Percentiles rank a stretch among this genome's conserved stretches.
Conservation (phyloP, 2,113 vertebrate species). For the Odontophorus gujanensis region DNA sequence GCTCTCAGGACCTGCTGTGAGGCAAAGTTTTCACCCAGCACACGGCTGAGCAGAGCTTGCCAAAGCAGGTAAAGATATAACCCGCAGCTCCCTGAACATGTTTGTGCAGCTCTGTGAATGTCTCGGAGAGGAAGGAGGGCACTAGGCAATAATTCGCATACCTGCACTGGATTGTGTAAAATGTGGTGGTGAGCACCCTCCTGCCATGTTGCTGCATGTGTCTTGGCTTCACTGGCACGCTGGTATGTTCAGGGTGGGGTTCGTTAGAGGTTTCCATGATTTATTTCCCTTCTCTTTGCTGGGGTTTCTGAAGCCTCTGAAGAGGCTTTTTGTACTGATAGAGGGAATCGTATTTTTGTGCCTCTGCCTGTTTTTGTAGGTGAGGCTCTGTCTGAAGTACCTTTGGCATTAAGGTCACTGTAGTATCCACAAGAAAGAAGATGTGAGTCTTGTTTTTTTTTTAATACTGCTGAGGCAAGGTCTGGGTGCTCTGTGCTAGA, state of each 20-base stretch:
- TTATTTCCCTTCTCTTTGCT: slow-evolving; percentile 33
- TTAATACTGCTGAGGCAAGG: background rate
- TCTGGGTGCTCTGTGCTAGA: background rate
- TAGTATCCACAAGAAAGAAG: background rate
- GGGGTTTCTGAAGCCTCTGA: background rate
- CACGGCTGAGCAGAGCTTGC: slow-evolving; percentile 3
- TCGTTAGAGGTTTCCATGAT: slow-evolving; percentile 30
- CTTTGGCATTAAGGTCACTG: background rate
- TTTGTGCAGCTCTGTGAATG: slow-evolving; percentile 51
- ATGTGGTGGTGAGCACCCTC: slow-evolving; percentile 9
- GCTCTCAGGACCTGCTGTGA: background rate
- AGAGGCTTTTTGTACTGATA: background rate
- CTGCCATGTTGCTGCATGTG: slow-evolving; percentile 60
- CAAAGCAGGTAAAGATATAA: slow-evolving; percentile 51
- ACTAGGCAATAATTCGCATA: slow-evolving; percentile 56
- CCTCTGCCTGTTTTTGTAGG: background rate
- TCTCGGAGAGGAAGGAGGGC: slow-evolving; percentile 37
- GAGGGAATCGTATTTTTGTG: background rate
- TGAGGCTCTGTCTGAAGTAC: background rate
- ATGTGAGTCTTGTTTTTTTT: accelerated
- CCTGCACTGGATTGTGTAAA: slow-evolving; percentile 60
- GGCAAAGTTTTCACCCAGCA: background rate
- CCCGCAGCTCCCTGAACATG: slow-evolving; percentile 54
- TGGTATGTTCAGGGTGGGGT: slow-evolving; percentile 59
- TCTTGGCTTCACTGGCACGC: background rate